Evolutionary conservation across 2,113 vertebrate species (phyloP).

Genomic region (Ranitomeya imitator): DNA sequence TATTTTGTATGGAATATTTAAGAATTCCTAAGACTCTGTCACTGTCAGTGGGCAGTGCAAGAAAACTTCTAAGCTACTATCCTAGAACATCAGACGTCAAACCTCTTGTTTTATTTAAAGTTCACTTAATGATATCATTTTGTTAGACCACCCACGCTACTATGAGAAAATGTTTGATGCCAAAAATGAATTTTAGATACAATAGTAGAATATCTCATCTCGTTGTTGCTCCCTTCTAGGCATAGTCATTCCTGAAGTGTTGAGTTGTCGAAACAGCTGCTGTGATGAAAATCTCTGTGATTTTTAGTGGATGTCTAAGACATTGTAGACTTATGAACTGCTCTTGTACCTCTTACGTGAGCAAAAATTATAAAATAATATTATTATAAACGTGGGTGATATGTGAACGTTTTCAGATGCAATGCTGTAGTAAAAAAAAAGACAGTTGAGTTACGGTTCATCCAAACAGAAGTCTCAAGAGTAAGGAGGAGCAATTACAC

Average conservation of each 20-base stretch:
- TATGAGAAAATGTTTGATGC: conserved; percentile 10
- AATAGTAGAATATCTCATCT: conserved; percentile 2
- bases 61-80: not conserved
- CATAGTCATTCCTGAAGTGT: not conserved
- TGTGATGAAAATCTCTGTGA: conserved; percentile 25
- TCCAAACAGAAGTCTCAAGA: not conserved
- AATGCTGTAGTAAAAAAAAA: not conserved
- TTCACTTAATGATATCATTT: not conserved
- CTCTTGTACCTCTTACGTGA: not conserved
- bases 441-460: not conserved
- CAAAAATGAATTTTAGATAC: not conserved
- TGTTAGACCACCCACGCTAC: not conserved
- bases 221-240: not conserved
- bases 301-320: conserved; percentile 2
- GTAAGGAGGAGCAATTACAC: not conserved
- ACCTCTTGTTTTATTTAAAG: not conserved
- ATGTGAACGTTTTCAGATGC: conserved; percentile 8
- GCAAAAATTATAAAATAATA: conserved; percentile 31
- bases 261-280: conserved; percentile 34
- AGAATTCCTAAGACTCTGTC: not conserved
- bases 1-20: not conserved
- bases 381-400: conserved; percentile 35
- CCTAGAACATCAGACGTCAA: not conserved
- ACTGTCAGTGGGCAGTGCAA: not conserved
- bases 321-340: conserved; percentile 25